phyloP scores from a whole-genome alignment of 2,888 invertebrate genomes.

The Cordylochernes scorpioides region DNA sequence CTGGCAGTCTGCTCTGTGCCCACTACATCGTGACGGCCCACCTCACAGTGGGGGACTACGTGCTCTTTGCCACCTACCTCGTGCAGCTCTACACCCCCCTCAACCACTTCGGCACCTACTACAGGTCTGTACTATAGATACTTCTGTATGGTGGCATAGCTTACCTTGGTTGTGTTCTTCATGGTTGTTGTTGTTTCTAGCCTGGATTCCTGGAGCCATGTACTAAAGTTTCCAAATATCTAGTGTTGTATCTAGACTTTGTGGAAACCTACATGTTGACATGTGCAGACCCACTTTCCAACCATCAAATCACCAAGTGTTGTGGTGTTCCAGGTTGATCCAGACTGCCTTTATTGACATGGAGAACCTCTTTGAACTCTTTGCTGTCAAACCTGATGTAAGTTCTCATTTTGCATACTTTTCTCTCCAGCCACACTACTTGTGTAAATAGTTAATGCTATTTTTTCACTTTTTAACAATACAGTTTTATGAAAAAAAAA shows the following conservation, averaged over 20 bases:
- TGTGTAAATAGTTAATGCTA: too few relatives aligned
- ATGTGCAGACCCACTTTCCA: too few relatives aligned
- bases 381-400: conserved; percentile 62
- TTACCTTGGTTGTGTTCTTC: too few relatives aligned
- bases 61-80: conserved; percentile 77
- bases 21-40: conserved; percentile 43
- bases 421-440: not conserved
- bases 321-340: conserved; percentile 41
- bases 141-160: not conserved
- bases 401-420: not conserved
- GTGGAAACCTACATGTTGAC: too few relatives aligned
- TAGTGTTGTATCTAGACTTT: too few relatives aligned
- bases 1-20: conserved; percentile 64
- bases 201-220: too few relatives aligned
- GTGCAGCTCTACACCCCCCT: conserved; percentile 79
- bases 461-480: too few relatives aligned
- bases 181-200: too few relatives aligned
- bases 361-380: conserved; percentile 96
- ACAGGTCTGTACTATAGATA: conserved; percentile 35
- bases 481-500: too few relatives aligned
- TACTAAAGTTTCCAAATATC: too few relatives aligned
- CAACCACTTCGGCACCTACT: conserved; percentile 94
- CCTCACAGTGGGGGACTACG: conserved; percentile 78
- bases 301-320: too few relatives aligned
- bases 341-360: conserved; percentile 94